These are phyloP conservation scores for Eulemur macaco DNA, from an alignment of 2,113 vertebrate genomes.

Conservation along the genomic window DNA sequence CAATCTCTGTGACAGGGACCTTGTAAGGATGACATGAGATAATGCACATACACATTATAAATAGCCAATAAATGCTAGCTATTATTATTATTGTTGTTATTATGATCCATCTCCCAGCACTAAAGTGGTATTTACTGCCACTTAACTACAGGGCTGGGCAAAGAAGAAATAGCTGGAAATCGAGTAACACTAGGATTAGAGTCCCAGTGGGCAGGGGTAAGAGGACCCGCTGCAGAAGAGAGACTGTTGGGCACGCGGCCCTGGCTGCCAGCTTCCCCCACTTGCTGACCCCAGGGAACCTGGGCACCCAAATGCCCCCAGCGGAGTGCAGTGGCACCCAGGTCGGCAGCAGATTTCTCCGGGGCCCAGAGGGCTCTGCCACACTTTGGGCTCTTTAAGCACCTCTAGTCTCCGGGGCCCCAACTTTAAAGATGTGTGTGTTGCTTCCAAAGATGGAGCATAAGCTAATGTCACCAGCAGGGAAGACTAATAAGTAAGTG, in stretches of 20 bases:
- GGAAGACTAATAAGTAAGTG: conserved; percentile 50
- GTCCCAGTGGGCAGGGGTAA: neutral
- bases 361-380: too few species aligned
- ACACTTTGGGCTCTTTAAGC: neutral
- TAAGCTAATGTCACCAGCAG: conserved; percentile 16
- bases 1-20: neutral
- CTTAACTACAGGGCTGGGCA: neutral
- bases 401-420: neutral
- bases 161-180: neutral
- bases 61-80: neutral
- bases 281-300: neutral
- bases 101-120: neutral
- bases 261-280: neutral
- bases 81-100: neutral
- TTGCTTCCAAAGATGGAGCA: neutral
- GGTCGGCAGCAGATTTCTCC: rapidly evolving
- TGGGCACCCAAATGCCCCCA: neutral
- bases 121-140: neutral
- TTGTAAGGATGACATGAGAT: neutral
- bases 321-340: neutral
- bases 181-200: neutral
- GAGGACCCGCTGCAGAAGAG: neutral
- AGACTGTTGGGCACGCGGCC: rapidly evolving
- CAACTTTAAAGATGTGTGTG: neutral
- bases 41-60: rapidly evolving